Base-by-base conservation (phyloP, 2,797 vertebrate genomes). In the Characodon lateralis region DNA sequence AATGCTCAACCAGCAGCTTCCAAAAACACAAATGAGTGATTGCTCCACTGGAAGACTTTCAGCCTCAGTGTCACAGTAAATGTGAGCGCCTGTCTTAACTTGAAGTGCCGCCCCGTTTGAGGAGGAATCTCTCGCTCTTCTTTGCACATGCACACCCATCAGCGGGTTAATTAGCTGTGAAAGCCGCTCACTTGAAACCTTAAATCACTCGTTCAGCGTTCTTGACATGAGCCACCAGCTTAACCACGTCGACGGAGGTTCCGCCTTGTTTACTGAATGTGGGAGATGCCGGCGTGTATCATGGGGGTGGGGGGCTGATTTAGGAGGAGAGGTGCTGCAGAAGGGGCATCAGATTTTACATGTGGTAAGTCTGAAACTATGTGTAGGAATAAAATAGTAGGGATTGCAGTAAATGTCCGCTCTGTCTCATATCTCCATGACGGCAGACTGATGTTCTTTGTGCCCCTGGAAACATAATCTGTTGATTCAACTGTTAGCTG, bases 141-240 rank as follows among this genome's bases (percentile, higher is more conserved):
- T 90, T 87, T 85, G 76, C 87, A 88, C 90, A 88, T 87, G 89
- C 88, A 87, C 89, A 88, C 87, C 91, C 93, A 94, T 95, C 95
- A 94, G 93, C 92, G 87, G 93, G 92, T 93, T 95, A 94, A 95
- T 95, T 94, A 95, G 89, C 92, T 95, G 94, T 95, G 94, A 95
- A 95, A 95, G 94, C 92, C 87, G 90, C 94, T 93, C 94, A 93
- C 94, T 94, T 90, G 90, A 95, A 95, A 94, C 91, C 94, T 94
- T 92, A 94, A 95, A 95, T 95, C 94, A 93, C 92, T 95, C 94
- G 91, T 93, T 95, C 92, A 94, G 93, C 92, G 56, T 87, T 92
- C 90, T 48, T 93, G 94, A 94, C 94, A 94, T 84, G 86, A 94
- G 91, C 87, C 84, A 87, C 91, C 90, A 85, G 91, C 90, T 92